Evolutionary conservation across 2,797 vertebrate species (phyloP).

Genomic region (Geotrypetes seraphini): DNA sequence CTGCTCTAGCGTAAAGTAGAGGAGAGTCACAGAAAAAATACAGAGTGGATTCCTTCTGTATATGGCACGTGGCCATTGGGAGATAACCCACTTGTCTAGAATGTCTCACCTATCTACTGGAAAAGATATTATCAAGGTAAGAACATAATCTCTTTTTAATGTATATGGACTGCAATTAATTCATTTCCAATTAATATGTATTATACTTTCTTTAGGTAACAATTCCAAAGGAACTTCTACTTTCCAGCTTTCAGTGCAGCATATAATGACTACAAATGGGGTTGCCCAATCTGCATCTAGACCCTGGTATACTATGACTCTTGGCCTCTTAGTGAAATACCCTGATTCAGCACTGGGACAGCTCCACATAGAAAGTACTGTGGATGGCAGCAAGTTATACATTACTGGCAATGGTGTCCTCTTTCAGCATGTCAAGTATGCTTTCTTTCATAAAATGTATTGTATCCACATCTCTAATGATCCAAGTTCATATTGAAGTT

Average conservation of each 20-base stretch:
- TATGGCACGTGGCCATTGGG: too few relatives aligned
- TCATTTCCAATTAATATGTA: not conserved
- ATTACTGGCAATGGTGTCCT: constrained; percentile 40
- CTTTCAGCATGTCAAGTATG: constrained; percentile 49
- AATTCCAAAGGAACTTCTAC: constrained; percentile 10
- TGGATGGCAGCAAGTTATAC: constrained; percentile 37
- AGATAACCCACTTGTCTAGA: too few relatives aligned
- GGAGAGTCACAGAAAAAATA: too few relatives aligned
- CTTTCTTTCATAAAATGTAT: too few relatives aligned
- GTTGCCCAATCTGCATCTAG: constrained; percentile 3
- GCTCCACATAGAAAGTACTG: constrained; percentile 39
- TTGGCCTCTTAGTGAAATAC: constrained; percentile 48
- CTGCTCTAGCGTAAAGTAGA: too few relatives aligned
- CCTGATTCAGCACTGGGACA: constrained; percentile 49
- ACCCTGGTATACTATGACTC: constrained; percentile 32
- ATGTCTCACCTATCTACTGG: too few relatives aligned
- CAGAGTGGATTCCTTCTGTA: too few relatives aligned
- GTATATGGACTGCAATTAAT: too few relatives aligned
- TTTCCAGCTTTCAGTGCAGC: constrained; percentile 11
- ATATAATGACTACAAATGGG: not conserved
- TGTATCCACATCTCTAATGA: too few relatives aligned
- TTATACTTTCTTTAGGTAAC: constrained; percentile 15
- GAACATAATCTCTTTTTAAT: too few relatives aligned
- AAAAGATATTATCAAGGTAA: too few relatives aligned
- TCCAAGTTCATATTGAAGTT: too few relatives aligned